Base-by-base conservation (phyloP, 2,797 vertebrate species). In the Monodelphis domestica region DNA sequence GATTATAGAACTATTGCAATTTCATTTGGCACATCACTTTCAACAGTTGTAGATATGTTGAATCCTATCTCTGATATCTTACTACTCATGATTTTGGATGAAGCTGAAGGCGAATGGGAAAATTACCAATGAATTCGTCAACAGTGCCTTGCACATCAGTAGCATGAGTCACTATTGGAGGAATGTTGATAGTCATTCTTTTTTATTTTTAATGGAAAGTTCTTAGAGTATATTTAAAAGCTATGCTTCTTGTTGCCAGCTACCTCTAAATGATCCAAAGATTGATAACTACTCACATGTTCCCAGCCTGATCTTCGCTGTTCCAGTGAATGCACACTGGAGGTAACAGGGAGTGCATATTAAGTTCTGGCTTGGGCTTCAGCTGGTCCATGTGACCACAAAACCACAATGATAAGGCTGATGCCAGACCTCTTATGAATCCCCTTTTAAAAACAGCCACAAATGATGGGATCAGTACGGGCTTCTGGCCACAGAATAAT, bases 341-440 rank as follows among this genome's bases (percentile, higher is more conserved):
- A 95, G 95, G 94, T 95, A 92, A 33, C 56, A 57, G n/a, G 93
- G 53, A 97, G 50, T 88, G 56, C 95, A 93, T 94, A 96, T 91
- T 89, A 53, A 88, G 89, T 92, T 97, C 78, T 96, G 78, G 51
- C 89, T 5, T 88, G 91, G 87, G 54, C 90, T 96, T 91, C 91
- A 95, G 93, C 92, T 96, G 95, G 94, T 94, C 93, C 56, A 78
- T 50, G 63, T 97, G 96, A 97, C 97, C 98, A 98, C 98, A 98
- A 95, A 98, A 97, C 98, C 98, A 97, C 92, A 97, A 95, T 45
- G 97, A 97, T 97, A 96, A 98, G 96, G 59, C 90, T 96, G 96
- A 87, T 95, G 95, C 92, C 97, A 98, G 90, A 87, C 52, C 56
- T 93, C 12, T 57, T 94, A 57, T 89, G 95, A 84, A 97, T 90